Base-by-base conservation (phyloP, 2,888 invertebrate species). In the Catocala sponsa region DNA sequence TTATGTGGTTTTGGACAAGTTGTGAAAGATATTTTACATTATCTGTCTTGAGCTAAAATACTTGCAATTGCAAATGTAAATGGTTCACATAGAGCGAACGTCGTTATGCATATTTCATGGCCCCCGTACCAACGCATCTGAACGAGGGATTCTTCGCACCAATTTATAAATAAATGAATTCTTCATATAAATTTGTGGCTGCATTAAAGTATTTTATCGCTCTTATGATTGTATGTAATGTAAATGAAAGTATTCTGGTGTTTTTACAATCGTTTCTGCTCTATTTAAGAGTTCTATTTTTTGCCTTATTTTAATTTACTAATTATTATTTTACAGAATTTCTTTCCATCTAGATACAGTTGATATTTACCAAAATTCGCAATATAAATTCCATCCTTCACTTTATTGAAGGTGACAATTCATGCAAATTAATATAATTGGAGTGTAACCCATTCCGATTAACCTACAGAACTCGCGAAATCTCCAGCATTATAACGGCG, bases 21-120 rank as follows among this genome's bases (percentile, higher is more conserved):
- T 38, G 6, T 38, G 35, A 38, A 38, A 6, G 9, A 38, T 38
- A 38, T 38, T 38, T 38, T 7, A 35, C 35, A 35, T 35, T 35
- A 35, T 35, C 6, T 38, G 9, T 38, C 35, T 38, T 9, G 35
- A 38, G 9, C 35, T 38, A 43, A 42, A 13, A 46, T 46, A 46
- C 6, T 46, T 59, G 66, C 73, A 74, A 79, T 77, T 55, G 69
- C 65, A 66, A 79, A 77, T 70, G 69, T 70, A 72, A 79, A 74
- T 74, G 54, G 62, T 63, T 57, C 58, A 44, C 62, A 65, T 65
- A 55, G 56, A 63, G 49, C 54, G 53, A 62, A 59, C 43, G 56
- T 58, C 58, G 61, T 46, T 55, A 71, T 74, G 72, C 65, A 79
- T 77, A 79, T 77, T 76, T 79, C 59, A 76, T 68, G 66, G 6